Evolutionary conservation across 1,140 invertebrate genomes (phyloP), one percentile per base, ranked within the genome.

Genomic region (Tetramorium parvispinum): DNA sequence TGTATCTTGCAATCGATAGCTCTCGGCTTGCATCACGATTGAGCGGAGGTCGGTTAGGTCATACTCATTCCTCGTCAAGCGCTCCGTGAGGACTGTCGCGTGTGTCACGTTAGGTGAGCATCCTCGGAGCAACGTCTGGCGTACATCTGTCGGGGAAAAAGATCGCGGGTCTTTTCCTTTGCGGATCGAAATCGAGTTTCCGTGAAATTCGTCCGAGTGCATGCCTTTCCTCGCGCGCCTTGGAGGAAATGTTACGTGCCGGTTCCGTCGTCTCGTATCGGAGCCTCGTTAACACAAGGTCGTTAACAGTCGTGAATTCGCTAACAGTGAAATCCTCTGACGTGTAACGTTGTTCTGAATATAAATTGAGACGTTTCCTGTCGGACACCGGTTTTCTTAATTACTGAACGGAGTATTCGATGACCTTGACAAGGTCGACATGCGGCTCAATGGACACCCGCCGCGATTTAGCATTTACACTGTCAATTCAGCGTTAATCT

Each of bases 381-480:
- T 18, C 11, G 10, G 8, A 40, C 6, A 18, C 43, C 3, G 1
- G 0, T 40, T 43, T 70, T 27, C 18, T 65, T 18, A 27, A 10
- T 37, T 59, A 59, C 0, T 32, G 66, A 11, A 16, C 1, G 24
- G 51, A 77, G 86, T 4, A 6, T 65, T 16, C 66, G 32, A 70
- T 91, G 89, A 91, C 91, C 91, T 92, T 92, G 86, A 8, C 86
- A 91, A 92, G 91, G 91, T 91, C 88, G 76, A 65, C 51, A 6
- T 71, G 49, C 32, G 43, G n/a, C 51, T 57, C 16, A 13, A 24
- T 53, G 16, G 1, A 68, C 73, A 13, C 18, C 8, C n/a, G 46
- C 2, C 3, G 10, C 5, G 1, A 51, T 27, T 21, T 57, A 10
- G 6, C 5, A 8, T 81, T 49, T 63, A 37, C 8, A 10, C 1